Evolutionary conservation across 2,113 vertebrate species (phyloP), one percentile per base, ranked within the genome.

Genomic region (Stomatorhinus ivindoensis): DNA sequence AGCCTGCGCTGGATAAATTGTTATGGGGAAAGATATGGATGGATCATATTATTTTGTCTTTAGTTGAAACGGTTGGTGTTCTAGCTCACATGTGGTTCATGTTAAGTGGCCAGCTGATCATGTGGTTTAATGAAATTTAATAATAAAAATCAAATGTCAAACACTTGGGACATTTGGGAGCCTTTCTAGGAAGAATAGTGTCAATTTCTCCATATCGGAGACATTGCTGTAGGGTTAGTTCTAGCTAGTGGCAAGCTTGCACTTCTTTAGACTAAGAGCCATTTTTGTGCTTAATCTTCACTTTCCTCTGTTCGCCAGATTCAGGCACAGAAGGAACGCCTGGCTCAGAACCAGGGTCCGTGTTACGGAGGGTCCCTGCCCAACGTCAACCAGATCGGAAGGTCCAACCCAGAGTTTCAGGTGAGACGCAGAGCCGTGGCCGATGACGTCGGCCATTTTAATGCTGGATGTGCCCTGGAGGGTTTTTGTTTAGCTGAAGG

Each of bases 321-420:
- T 91, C 96, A 97, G 94, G 96, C 96, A 0, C 96, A 97, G 91
- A 97, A 96, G 91, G 93, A 97, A 47, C 92, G 95, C 1, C 93
- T 97, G 93, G 95, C 96, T 0, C 95, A 95, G 86, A 96, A 94
- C 88, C 91, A 96, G 83, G 95, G 95, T 0, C 95, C 95, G 1
- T 97, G 96, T 90, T 97, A 97, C 15, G 95, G 97, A 11, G 97
- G 97, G 17, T 97, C 96, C 17, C 93, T 97, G 91, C 97, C 97
- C 92, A 97, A 97, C 2, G 97, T 97, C 92, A 97, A 97, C 93
- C 97, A 97, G 95, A 96, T 97, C 1, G 95, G 95, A 92, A 95
- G 93, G 47, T 93, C 94, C 9, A 90, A 92, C 27, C 85, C 93
- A 0, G 97, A 97, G 2, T 94, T 95, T 89, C 96, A 96, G 96